Percentiles rank a stretch among this genome's conserved stretches.
These are phyloP conservation scores for Laothoe populi DNA, from an alignment of 2,888 invertebrate genomes.

Conservation along the genomic window DNA sequence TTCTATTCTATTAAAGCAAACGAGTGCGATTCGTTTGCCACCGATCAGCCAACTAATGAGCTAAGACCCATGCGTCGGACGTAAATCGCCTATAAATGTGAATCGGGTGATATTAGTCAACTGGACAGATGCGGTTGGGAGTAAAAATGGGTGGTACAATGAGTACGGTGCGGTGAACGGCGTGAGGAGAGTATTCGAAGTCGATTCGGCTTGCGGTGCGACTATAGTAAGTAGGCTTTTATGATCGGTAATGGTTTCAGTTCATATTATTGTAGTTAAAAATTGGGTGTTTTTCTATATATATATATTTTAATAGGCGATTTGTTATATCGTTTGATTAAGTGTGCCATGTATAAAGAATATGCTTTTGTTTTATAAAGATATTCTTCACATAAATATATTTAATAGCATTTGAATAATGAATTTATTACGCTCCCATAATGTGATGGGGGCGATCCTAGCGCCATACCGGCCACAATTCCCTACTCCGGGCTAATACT, in stretches of 20 bases:
- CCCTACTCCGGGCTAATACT: no score
- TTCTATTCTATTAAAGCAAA: not conserved
- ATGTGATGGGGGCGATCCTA: no score
- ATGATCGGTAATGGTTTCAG: not conserved
- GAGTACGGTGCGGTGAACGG: constrained; percentile 32
- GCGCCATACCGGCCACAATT: no score
- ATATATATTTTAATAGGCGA: no score
- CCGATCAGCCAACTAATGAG: constrained; percentile 24
- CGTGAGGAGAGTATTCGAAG: not conserved
- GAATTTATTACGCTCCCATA: no score
- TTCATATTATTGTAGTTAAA: not conserved
- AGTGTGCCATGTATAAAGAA: not conserved
- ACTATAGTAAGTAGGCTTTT: not conserved
- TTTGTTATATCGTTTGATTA: not conserved
- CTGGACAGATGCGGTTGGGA: constrained; percentile 36
- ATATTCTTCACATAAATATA: not conserved
- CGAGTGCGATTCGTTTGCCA: constrained; percentile 7
- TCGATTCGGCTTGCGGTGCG: not conserved
- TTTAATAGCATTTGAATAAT: no score
- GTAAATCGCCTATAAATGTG: constrained; percentile 44
- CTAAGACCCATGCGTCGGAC: constrained; percentile 22
- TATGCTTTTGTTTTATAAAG: not conserved
- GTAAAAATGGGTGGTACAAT: constrained; percentile 47
- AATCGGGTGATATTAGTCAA: constrained; percentile 45
- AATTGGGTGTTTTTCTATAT: not conserved